Conservation (phyloP, 2,113 vertebrate genomes). For the Cyprinodon brontotheroides region DNA sequence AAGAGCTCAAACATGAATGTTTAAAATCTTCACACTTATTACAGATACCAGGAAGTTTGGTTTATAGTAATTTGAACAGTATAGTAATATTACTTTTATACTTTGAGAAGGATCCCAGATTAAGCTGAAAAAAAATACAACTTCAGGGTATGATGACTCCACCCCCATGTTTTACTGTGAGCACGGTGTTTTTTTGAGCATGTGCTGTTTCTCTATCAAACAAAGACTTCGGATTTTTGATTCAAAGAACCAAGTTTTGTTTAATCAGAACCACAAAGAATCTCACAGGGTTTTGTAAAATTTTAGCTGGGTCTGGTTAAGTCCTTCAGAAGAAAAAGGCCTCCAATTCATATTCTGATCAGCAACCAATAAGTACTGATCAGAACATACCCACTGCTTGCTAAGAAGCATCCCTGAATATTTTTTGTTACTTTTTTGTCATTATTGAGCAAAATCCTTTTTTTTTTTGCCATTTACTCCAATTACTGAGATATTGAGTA, state of each 20-base stretch:
- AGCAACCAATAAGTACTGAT: no score
- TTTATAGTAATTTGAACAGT: background rate
- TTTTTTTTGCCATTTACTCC: background rate
- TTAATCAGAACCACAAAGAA: background rate
- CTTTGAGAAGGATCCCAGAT: background rate
- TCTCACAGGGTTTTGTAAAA: no score
- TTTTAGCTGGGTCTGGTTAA: no score
- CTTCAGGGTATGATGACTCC: background rate
- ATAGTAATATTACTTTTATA: background rate
- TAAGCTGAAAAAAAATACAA: background rate
- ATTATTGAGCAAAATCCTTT: background rate
- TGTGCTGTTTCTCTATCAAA: background rate
- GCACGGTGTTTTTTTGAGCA: background rate
- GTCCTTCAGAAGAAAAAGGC: no score
- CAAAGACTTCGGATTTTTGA: background rate
- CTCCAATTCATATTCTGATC: no score
- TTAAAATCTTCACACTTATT: no score
- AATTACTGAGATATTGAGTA: background rate
- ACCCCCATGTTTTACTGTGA: background rate
- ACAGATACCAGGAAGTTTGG: background rate
- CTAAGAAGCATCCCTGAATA: background rate
- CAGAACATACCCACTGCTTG: no score
- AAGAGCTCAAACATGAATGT: no score
- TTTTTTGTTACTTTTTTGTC: background rate
- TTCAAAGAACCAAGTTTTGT: background rate